Evolutionary conservation across 2,888 invertebrate genomes (phyloP), one percentile per base, ranked within the genome.

Genomic region (Agrotis exclamationis): DNA sequence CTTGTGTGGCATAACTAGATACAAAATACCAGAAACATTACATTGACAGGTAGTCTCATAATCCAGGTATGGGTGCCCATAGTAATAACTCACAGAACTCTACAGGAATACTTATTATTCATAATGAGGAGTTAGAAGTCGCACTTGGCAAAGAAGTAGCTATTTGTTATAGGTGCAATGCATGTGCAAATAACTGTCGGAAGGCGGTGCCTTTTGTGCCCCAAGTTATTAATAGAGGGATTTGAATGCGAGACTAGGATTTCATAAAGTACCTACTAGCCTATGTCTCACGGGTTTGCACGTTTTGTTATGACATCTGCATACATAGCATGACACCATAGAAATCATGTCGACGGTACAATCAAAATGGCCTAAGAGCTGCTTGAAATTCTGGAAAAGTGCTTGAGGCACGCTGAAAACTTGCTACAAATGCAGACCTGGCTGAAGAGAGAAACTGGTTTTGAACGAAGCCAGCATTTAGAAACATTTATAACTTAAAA

Each of bases 1-100:
- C 78, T n/a, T 78, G 76, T 79, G 79, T 57, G 79, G 79, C 51
- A 60, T 48, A n/a, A 22, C 1, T 1, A 13, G 9, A 33, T 50
- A 22, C 18, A 60, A 54, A 53, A 62, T 48, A 39, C n/a, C 54
- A 14, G 11, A 11, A 39, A 24, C 18, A 39, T 66, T 48, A 66
- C 18, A 28, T 22, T 66, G 62, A 74, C 54, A 59, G 53, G 28
- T 54, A 63, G 54, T 54, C 16, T 39, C 28, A 79, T 74, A 58
- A 74, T 14, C 57, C 45, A 59, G 14, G 67, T 20, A 74, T 54
- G 63, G 80, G 14, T 58, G 14, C 7, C 39, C 74, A 79, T 79
- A 67, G 28, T 54, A 66, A 76, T 59, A 66, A 39, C 22, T 28
- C 45, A n/a, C 2, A 33, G 66, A 54, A 33, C 67, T 59, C 47